These are phyloP conservation scores for Entomobrya multifasciata DNA, from an alignment of 2,888 invertebrate species.

Conservation along the genomic window DNA sequence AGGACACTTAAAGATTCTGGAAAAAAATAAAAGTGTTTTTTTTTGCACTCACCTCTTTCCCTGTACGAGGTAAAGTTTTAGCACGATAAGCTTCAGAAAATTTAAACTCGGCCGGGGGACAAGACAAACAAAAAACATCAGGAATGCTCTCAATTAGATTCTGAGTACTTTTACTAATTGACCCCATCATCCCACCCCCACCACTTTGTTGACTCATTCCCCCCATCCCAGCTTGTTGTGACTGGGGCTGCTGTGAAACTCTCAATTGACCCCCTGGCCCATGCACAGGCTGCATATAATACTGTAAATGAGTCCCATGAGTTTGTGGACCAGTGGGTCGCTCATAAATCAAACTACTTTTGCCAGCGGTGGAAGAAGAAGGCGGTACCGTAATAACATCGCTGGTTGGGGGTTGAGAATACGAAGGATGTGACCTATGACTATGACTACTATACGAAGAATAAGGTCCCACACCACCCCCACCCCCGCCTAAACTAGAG, in stretches of 20 bases:
- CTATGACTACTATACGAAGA: constrained; percentile 64
- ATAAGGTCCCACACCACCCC: constrained; percentile 75
- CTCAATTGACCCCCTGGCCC: constrained; percentile 30
- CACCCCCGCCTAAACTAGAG: constrained; percentile 68
- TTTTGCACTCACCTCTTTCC: constrained; percentile 78
- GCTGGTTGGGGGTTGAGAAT: not conserved
- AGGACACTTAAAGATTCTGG: too few species aligned
- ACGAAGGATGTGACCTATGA: constrained; percentile 39
- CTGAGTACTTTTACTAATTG: constrained; percentile 79
- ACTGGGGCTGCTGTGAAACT: constrained; percentile 30
- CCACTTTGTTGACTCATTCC: too few species aligned
- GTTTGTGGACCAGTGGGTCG: constrained; percentile 64
- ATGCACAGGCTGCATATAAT: constrained; percentile 67
- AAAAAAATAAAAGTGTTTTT: not conserved
- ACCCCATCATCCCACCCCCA: constrained; percentile 59
- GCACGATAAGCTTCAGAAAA: constrained; percentile 80
- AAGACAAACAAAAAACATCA: constrained; percentile 80
- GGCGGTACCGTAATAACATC: constrained; percentile 79
- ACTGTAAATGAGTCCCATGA: constrained; percentile 71
- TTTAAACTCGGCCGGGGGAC: constrained; percentile 80
- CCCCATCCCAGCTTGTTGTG: constrained; percentile 50
- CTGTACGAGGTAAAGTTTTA: constrained; percentile 80
- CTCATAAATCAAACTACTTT: constrained; percentile 62
- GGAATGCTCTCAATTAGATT: constrained; percentile 79
- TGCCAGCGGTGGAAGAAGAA: constrained; percentile 73